phyloP scores from a whole-genome alignment of 2,113 vertebrate genomes.

The Zosterops lateralis region DNA sequence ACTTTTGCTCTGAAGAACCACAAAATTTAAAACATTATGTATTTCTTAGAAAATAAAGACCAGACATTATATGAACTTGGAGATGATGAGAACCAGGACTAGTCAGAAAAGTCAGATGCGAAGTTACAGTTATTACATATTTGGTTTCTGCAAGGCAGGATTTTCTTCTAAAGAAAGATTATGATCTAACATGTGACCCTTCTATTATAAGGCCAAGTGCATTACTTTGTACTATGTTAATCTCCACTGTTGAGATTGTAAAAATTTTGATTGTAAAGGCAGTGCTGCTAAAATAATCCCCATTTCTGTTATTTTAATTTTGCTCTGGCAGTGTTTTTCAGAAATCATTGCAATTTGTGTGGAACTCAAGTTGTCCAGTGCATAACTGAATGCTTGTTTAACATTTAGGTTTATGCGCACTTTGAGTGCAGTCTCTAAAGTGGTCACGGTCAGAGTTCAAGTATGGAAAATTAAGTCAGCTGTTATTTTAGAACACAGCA shows the following conservation, averaged over 20 bases:
- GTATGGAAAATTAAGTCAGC: not conserved
- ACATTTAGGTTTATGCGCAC: not conserved
- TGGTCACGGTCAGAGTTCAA: not conserved
- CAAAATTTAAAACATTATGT: not conserved
- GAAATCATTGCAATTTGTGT: not conserved
- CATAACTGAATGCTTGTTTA: not conserved
- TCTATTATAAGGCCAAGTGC: not conserved
- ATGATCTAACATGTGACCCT: not conserved
- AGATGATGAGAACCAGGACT: not conserved
- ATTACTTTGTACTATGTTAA: not conserved
- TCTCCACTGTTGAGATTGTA: not conserved
- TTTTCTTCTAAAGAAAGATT: not conserved
- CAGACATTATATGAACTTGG: not conserved
- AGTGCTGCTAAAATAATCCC: not conserved
- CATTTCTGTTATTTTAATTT: slow-evolving; percentile 1
- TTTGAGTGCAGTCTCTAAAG: not conserved
- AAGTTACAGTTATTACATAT: not conserved
- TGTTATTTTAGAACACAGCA: not conserved
- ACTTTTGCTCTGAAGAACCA: not conserved
- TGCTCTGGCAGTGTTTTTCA: not conserved
- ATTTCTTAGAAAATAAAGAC: not conserved
- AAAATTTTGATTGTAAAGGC: not conserved
- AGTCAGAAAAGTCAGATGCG: not conserved
- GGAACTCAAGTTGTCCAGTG: not conserved
- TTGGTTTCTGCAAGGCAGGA: not conserved